Base-by-base conservation (phyloP, 92 coral and sea anemone genomes). In the Parazoanthus darwini region DNA sequence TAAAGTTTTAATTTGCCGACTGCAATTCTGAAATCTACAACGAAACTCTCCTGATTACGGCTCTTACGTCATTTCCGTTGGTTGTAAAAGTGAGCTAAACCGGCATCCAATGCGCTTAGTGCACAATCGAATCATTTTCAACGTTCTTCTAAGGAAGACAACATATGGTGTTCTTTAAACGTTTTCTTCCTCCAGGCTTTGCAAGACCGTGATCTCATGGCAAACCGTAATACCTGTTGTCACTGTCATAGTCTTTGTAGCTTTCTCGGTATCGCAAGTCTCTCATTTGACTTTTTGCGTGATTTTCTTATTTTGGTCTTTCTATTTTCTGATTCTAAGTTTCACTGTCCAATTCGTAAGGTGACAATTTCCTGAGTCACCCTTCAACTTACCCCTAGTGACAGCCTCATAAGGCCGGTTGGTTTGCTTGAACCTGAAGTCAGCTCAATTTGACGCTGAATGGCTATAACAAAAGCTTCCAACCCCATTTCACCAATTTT, bases 381-480 rank as follows among this genome's bases (percentile, higher is more conserved):
- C 22, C 22, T n/a, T 74, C 42, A 51, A 78, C 93, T 92, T 87
- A 96, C 99, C 94, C 92, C 86, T 7, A 96, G 70, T 0, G 99
- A 93, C 18, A 97, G 88, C 82, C 96, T 90, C 94, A 97, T 94
- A 39, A 97, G 90, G 3, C 97, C 99, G 4, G 96, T 86, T 76
- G 98, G 94, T 77, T 96, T 97, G 71, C 89, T 82, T 43, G 89
- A 72, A 23, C 90, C 84, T 15, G 94, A 92, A 36, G 93, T 86
- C 48, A 95, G 86, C 76, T 97, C 97, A 25, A 91, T 87, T 78
- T 97, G 99, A 88, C 98, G 90, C 80, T 97, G 99, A 58, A 95
- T 89, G 65, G 99, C 96, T 81, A 95, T 92, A 23, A 97, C 94
- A 58, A 97, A 96, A 43, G 98, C 98, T 87, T 92, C 98, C 84